These are phyloP conservation scores for Eucidaris tribuloides DNA, from an alignment of 35 echinoderm and acorn worm species.

Conservation along the genomic window DNA sequence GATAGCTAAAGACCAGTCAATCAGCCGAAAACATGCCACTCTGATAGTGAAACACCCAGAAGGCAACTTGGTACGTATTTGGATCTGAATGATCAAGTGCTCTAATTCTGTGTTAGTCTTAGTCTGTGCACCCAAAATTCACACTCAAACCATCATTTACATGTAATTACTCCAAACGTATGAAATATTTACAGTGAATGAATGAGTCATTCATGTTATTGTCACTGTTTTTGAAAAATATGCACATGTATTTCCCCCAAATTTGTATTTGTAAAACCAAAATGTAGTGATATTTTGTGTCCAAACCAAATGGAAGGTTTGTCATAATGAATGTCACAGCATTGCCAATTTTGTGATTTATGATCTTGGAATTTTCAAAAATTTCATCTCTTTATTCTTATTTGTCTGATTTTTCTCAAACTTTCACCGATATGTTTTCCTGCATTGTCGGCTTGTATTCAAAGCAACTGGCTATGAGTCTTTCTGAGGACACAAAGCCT, in stretches of 20 bases:
- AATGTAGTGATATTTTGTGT: no score
- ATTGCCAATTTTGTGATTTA: no score
- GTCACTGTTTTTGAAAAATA: neutral
- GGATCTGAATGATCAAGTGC: neutral
- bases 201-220: neutral
- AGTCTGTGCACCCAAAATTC: no score
- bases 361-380: no score
- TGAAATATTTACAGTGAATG: neutral
- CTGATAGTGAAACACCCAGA: conserved; percentile 63
- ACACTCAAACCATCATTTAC: no score
- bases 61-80: conserved; percentile 69
- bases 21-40: conserved; percentile 87
- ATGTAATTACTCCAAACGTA: neutral
- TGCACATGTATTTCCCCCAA: neutral
- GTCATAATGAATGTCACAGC: no score
- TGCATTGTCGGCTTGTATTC: neutral
- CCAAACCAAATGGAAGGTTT: no score
- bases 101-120: no score
- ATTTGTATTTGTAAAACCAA: no score
- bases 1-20: conserved; percentile 66
- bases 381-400: neutral
- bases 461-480: no score
- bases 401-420: neutral
- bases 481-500: neutral
- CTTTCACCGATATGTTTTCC: neutral